phyloP scores from a whole-genome alignment of 2,888 invertebrate genomes.

The Parnassius orleans region DNA sequence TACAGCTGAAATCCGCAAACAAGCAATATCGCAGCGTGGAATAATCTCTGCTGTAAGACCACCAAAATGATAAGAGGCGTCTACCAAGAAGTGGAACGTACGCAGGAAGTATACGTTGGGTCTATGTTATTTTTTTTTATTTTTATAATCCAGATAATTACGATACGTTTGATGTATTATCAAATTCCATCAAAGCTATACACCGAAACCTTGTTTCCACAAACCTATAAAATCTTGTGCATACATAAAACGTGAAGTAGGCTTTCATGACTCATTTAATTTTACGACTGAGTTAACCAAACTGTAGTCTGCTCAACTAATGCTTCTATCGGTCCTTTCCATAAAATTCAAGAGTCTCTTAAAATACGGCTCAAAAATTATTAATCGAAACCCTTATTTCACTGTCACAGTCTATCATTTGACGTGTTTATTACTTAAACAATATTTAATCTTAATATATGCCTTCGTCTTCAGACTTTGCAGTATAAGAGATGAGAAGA shows the following conservation, averaged over 20 bases:
- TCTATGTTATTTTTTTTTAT: too few relatives aligned
- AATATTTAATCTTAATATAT: neutral
- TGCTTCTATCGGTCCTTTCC: slow-evolving; percentile 21
- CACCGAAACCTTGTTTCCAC: slow-evolving; percentile 11
- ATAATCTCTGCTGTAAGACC: too few relatives aligned
- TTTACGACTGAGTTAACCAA: slow-evolving; percentile 79
- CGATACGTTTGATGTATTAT: neutral
- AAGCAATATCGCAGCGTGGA: too few relatives aligned
- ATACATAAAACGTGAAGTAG: slow-evolving; percentile 77
- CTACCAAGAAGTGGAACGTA: too few relatives aligned
- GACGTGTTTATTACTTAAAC: too few relatives aligned
- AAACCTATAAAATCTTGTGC: slow-evolving; percentile 69
- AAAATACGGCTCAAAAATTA: neutral
- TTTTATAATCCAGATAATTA: too few relatives aligned
- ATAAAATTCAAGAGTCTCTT: slow-evolving; percentile 21
- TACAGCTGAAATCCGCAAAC: too few relatives aligned
- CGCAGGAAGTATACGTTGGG: too few relatives aligned
- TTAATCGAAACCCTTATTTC: neutral
- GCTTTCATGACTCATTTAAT: slow-evolving; percentile 74
- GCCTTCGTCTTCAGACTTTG: neutral
- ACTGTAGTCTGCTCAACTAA: slow-evolving; percentile 48
- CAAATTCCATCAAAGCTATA: neutral
- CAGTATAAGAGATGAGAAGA: too few relatives aligned
- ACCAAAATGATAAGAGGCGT: too few relatives aligned
- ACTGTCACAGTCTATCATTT: neutral